phyloP scores from a whole-genome alignment of 2,113 vertebrate genomes.

The Chrysemys picta region DNA sequence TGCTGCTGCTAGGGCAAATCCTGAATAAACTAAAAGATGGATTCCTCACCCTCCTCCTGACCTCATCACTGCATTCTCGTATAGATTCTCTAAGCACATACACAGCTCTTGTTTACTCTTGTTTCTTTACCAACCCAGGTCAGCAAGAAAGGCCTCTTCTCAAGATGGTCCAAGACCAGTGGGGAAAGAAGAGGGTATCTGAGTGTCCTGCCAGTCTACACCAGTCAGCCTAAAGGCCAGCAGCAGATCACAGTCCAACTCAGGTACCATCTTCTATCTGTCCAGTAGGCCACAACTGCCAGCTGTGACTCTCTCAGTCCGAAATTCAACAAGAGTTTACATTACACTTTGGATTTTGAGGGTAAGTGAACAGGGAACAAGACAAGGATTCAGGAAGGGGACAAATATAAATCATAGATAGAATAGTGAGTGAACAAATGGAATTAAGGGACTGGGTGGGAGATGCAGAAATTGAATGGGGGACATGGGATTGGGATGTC shows the following conservation, averaged over 20 bases:
- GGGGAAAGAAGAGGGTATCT: background rate
- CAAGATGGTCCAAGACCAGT: background rate
- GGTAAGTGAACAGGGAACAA: background rate
- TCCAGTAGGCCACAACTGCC: background rate
- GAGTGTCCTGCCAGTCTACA: background rate
- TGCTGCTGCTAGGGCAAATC: background rate
- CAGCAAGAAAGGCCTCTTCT: background rate
- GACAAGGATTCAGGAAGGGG: background rate
- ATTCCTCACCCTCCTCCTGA: background rate
- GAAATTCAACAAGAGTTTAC: background rate
- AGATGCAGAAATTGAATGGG: background rate
- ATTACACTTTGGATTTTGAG: background rate
- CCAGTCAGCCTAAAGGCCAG: background rate
- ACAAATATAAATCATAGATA: background rate
- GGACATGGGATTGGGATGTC: background rate
- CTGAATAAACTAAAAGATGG: background rate
- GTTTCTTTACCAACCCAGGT: background rate
- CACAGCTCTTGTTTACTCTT: background rate
- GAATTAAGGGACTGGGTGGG: background rate
- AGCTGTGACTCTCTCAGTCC: background rate
- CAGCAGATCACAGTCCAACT: background rate
- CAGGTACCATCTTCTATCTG: fast-evolving
- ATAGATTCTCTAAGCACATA: background rate
- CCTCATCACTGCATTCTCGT: background rate
- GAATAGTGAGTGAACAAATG: background rate